Conservation (phyloP, 2,113 vertebrate genomes). For the Clupea harengus region DNA sequence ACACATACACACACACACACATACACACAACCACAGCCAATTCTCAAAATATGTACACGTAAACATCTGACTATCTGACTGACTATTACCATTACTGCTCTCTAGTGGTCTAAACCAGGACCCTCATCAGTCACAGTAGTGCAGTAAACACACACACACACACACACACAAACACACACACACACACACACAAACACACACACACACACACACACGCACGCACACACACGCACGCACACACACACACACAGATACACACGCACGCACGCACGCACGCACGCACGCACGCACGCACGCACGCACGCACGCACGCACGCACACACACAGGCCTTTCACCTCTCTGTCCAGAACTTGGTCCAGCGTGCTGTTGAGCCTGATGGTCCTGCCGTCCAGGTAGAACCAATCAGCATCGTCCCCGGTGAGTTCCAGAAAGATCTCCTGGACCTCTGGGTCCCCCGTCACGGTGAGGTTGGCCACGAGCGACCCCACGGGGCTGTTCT, state of each 20-base stretch:
- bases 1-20: neutral
- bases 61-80: no score
- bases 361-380: slow-evolving; percentile 74
- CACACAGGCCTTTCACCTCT: neutral
- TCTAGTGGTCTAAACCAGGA: neutral
- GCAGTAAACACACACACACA: neutral
- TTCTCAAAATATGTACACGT: no score
- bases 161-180: no score
- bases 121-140: neutral
- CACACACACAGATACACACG: neutral
- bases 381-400: slow-evolving; percentile 78
- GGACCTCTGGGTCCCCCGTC: slow-evolving; percentile 49
- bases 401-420: slow-evolving; percentile 74
- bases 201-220: neutral
- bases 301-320: neutral
- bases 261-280: no score
- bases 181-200: no score
- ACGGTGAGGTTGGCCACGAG: slow-evolving; percentile 68
- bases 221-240: neutral
- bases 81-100: neutral
- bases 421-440: slow-evolving; percentile 66
- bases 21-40: no score
- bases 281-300: neutral
- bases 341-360: slow-evolving; percentile 42
- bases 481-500: slow-evolving; percentile 77